Evolutionary conservation across 1,140 invertebrate species (phyloP), one percentile per base, ranked within the genome.

Genomic region (Magallana gigas): DNA sequence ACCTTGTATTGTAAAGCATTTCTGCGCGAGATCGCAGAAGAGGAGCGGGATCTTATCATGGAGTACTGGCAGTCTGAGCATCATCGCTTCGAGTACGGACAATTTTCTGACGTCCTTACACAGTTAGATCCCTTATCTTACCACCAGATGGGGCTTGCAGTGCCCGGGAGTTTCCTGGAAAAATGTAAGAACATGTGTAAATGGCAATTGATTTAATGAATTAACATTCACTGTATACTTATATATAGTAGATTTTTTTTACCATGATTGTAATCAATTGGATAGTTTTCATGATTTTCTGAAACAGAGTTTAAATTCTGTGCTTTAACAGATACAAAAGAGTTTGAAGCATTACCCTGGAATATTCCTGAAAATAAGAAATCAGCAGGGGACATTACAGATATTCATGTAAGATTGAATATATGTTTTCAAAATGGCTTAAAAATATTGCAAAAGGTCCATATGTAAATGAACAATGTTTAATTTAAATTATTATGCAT

Each of bases 51-150:
- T 85, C 11, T 86, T 3, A 90, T 89, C 16, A 64, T 86, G 23
- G 91, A 92, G 9, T 94, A 94, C 89, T 94, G 93, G 93, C 83
- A 92, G 18, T 94, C 94, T 0, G 94, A 94, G 60, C 93, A 94
- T 84, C 93, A 94, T 68, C 84, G 93, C 16, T 94, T 94, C 89
- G 92, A 94, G 84, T 92, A 91, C 84, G 92, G 91, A n/a, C 90
- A 93, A 7, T 92, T 91, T 88, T 89, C 91, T 23, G 87, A 92
- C 14, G 85, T 91, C 0, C 84, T 94, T 62, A 82, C 86, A 18
- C 90, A 93, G 29, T 58, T 92, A 36, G 93, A 94, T 86, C 93
- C 93, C n/a, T 87, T 94, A 12, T 94, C 93, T 9, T 94, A 94
- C 86, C 93, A 94, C 88, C 90, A 92, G 62, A 88, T 94, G 87